These are phyloP conservation scores for Drosophila kambysellisi DNA, from an alignment of 2,888 invertebrate species.

Conservation along the genomic window DNA sequence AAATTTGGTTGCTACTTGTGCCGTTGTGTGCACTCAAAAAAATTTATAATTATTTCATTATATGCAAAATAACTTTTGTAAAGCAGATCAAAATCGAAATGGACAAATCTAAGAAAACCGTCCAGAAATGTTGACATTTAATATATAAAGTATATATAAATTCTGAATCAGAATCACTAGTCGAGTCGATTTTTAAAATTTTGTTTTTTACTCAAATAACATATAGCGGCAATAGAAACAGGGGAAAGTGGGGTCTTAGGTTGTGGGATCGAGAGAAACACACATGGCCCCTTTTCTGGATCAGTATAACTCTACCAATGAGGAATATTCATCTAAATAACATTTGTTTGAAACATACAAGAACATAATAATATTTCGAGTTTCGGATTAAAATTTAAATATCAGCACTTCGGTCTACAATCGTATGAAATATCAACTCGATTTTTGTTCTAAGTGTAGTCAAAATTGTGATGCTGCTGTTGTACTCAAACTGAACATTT, in stretches of 20 bases:
- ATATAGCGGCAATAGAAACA: neutral
- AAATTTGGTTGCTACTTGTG: conserved; percentile 23
- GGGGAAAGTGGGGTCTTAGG: neutral
- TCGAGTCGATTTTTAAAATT: too few relatives aligned
- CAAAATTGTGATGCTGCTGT: neutral
- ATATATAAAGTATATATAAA: neutral
- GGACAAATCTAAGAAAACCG: neutral
- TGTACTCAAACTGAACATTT: conserved; percentile 18
- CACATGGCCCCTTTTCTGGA: neutral
- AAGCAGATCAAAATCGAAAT: neutral
- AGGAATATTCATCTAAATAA: neutral
- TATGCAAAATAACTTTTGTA: neutral
- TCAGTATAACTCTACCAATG: neutral
- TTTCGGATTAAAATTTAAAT: neutral
- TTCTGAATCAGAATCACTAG: too few relatives aligned
- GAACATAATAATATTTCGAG: neutral
- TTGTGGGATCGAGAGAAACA: neutral
- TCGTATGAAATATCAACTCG: neutral
- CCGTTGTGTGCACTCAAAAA: neutral
- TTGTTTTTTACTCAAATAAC: neutral
- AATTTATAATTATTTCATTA: neutral
- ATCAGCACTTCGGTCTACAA: neutral
- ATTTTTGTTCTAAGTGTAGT: neutral
- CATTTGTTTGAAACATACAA: neutral
- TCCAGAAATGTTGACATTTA: neutral